These are phyloP conservation scores for Cladopsammia gracilis DNA, from an alignment of 64 coral and sea anemone species.

Conservation along the genomic window DNA sequence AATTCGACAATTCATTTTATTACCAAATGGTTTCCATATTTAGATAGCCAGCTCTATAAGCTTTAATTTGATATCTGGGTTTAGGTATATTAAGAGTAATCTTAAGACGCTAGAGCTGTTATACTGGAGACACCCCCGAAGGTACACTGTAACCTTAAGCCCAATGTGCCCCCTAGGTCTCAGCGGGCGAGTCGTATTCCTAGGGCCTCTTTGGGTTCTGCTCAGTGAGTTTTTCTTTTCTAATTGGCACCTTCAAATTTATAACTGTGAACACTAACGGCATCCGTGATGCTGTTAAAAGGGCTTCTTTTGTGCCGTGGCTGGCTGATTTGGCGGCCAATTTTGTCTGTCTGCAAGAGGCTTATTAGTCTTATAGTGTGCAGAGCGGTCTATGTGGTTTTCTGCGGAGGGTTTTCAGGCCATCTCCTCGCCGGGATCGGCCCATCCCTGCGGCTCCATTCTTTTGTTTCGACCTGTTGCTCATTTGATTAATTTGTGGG, in stretches of 20 bases:
- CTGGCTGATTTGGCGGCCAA: neutral
- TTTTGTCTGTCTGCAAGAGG: constrained; percentile 46
- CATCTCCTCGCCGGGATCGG: neutral
- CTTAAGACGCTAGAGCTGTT: too few relatives aligned
- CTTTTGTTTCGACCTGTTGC: neutral
- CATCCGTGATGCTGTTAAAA: neutral
- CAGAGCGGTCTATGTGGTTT: constrained; percentile 23
- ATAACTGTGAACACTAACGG: constrained; percentile 4
- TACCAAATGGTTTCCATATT: too few relatives aligned
- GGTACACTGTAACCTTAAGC: too few relatives aligned
- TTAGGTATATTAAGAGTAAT: too few relatives aligned
- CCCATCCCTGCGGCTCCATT: neutral
- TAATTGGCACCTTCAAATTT: neutral
- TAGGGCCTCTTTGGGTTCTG: too few relatives aligned
- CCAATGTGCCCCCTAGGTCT: too few relatives aligned
- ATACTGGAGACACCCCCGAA: too few relatives aligned
- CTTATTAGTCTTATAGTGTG: neutral
- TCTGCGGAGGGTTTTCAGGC: neutral
- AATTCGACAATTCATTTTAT: too few relatives aligned
- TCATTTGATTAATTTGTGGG: neutral
- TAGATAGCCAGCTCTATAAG: too few relatives aligned
- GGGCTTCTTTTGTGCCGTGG: constrained; percentile 4
- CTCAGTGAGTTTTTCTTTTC: too few relatives aligned
- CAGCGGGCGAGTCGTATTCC: too few relatives aligned
- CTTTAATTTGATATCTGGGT: too few relatives aligned